These are phyloP conservation scores for Istiophorus platypterus DNA, from an alignment of 2,113 vertebrate genomes.

Conservation along the genomic window DNA sequence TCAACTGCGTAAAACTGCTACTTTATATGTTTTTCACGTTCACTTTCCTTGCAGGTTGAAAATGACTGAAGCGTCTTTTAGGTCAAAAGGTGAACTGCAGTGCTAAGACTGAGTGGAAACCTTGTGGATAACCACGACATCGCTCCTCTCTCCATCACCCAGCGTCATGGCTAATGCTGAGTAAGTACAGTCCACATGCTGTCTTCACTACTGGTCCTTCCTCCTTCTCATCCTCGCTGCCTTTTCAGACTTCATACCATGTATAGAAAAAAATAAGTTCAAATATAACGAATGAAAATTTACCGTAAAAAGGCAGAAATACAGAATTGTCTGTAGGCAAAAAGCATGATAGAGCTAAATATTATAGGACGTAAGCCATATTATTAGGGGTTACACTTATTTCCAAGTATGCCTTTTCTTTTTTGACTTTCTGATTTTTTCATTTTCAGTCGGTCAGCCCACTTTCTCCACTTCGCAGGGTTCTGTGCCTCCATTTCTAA, in stretches of 20 bases:
- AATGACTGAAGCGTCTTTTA: constrained; percentile 65
- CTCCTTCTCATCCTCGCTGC: neutral
- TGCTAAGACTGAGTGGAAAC: constrained; percentile 68
- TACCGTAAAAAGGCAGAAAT: constrained; percentile 12
- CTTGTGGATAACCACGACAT: constrained; percentile 34
- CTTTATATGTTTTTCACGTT: neutral
- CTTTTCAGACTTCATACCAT: constrained; percentile 7
- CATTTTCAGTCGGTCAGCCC: neutral
- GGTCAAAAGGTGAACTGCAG: constrained; percentile 68
- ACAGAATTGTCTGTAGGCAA: neutral
- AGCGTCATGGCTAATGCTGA: constrained; percentile 76
- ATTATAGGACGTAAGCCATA: neutral
- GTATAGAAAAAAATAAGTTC: neutral
- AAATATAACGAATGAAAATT: neutral
- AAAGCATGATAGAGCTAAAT: neutral
- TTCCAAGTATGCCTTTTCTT: neutral
- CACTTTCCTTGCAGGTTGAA: constrained; percentile 55
- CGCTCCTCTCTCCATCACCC: constrained; percentile 46
- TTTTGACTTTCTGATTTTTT: neutral
- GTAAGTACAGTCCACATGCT: constrained; percentile 65
- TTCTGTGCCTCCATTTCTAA: constrained; percentile 39
- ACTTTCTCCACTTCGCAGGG: neutral
- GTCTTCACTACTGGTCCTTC: neutral
- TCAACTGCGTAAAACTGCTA: neutral
- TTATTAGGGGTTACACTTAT: neutral